Evolutionary conservation across 2,888 invertebrate species (phyloP).

Genomic region (Muscina levida): DNA sequence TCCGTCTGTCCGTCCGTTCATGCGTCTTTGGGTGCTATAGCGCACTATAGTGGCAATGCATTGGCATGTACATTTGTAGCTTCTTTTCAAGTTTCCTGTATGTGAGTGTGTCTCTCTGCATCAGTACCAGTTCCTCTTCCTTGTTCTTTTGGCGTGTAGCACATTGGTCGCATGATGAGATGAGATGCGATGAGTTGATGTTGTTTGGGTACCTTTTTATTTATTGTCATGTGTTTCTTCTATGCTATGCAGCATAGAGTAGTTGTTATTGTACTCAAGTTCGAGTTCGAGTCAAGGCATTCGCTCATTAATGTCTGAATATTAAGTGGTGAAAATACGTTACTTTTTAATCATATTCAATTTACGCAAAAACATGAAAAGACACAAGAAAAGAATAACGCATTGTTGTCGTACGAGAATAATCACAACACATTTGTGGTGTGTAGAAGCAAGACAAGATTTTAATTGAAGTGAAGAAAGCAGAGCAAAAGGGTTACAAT

Average conservation of each 20-base stretch:
- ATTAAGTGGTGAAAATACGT: slow-evolving; percentile 42
- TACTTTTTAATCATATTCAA: slow-evolving; percentile 56
- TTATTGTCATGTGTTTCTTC: not conserved
- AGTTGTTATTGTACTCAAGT: not conserved
- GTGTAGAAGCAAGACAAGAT: too few species aligned
- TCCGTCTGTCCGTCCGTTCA: too few species aligned
- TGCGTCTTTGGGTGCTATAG: too few species aligned
- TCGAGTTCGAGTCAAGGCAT: not conserved
- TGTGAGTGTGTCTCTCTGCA: not conserved
- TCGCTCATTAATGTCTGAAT: too few species aligned
- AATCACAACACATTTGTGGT: too few species aligned
- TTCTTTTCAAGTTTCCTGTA: not conserved
- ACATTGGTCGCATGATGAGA: not conserved
- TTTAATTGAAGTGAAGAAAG: too few species aligned
- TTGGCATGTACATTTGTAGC: not conserved
- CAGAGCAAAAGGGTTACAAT: too few species aligned
- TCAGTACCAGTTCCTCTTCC: not conserved
- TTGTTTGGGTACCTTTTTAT: not conserved
- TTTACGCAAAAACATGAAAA: slow-evolving; percentile 1
- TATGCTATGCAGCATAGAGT: too few species aligned
- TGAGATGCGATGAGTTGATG: not conserved
- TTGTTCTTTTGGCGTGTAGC: not conserved
- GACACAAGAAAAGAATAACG: too few species aligned
- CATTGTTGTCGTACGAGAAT: too few species aligned
- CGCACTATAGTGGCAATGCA: not conserved